Evolutionary conservation across 2,888 invertebrate genomes (phyloP).

Genomic region (Ichneumoninae sp.): DNA sequence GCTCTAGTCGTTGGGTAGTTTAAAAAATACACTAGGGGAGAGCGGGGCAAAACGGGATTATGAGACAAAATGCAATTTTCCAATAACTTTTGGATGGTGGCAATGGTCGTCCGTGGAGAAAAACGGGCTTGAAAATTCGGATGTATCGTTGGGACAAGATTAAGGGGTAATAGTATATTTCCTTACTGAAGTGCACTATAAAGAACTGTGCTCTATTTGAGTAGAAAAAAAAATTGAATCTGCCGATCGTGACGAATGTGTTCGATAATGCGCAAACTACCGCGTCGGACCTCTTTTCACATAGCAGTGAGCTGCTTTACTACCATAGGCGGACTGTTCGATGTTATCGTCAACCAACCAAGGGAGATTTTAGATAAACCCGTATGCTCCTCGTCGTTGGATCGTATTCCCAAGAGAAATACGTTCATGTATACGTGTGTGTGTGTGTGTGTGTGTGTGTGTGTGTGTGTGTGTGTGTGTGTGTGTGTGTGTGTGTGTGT

Average conservation of each 20-base stretch:
- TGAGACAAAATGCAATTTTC: too few species aligned
- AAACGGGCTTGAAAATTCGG: too few species aligned
- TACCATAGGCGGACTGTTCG: background rate
- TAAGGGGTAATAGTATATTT: background rate
- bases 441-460: too few species aligned
- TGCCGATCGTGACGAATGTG: slow-evolving; percentile 19
- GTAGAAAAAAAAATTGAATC: background rate
- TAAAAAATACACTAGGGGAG: background rate
- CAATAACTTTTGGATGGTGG: too few species aligned
- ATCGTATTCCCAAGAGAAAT: slow-evolving; percentile 11
- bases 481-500: too few species aligned
- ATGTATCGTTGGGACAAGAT: background rate
- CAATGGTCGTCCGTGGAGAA: too few species aligned
- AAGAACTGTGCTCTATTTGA: background rate
- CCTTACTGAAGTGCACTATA: background rate
- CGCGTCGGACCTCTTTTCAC: slow-evolving; percentile 21
- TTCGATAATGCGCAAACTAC: slow-evolving; percentile 15
- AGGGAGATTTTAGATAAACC: slow-evolving; percentile 12
- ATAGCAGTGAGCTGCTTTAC: background rate
- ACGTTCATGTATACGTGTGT: background rate
- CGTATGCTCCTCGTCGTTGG: background rate
- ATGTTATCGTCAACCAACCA: slow-evolving; percentile 28
- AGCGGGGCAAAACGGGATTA: too few species aligned
- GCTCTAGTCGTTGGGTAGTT: background rate
- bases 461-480: too few species aligned